Conservation (phyloP, 2,888 invertebrate genomes). For the Sphaerophoria taeniata region DNA sequence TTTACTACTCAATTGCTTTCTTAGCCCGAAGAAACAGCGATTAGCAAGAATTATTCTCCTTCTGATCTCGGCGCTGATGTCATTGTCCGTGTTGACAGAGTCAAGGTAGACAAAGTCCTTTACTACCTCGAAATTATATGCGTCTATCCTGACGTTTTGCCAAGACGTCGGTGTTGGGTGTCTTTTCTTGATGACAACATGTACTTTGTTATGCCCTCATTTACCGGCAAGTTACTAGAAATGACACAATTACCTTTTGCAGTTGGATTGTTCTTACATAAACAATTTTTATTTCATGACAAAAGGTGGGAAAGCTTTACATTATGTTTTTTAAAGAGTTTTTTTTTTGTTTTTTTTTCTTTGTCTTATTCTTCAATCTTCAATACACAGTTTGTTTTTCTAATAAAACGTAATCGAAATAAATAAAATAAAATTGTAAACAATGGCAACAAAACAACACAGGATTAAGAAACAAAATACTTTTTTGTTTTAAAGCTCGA, state of each 20-base stretch:
- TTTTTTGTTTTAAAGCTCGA: conserved; percentile 44
- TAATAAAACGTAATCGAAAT: conserved; percentile 43
- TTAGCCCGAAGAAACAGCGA: no score
- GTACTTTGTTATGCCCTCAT: no score
- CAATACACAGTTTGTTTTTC: conserved; percentile 31
- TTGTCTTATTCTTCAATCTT: conserved; percentile 2
- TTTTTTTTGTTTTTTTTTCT: conserved; percentile 17
- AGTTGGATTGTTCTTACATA: conserved; percentile 25
- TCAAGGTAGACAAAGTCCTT: no score
- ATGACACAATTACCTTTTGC: background rate
- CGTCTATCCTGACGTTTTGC: no score
- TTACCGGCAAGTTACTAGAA: background rate
- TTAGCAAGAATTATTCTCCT: no score
- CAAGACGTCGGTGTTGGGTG: no score
- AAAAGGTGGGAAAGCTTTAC: conserved; percentile 73
- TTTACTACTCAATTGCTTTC: no score
- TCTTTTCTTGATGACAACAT: no score
- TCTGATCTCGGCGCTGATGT: no score
- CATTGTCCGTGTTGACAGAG: no score
- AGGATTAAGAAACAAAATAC: conserved; percentile 55
- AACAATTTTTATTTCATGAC: conserved; percentile 72
- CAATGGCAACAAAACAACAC: conserved; percentile 64
- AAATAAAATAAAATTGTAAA: conserved; percentile 36
- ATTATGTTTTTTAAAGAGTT: conserved; percentile 52
- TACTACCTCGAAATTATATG: no score